Base-by-base conservation (phyloP, 1,140 invertebrate species). In the Oryctes rhinoceros region DNA sequence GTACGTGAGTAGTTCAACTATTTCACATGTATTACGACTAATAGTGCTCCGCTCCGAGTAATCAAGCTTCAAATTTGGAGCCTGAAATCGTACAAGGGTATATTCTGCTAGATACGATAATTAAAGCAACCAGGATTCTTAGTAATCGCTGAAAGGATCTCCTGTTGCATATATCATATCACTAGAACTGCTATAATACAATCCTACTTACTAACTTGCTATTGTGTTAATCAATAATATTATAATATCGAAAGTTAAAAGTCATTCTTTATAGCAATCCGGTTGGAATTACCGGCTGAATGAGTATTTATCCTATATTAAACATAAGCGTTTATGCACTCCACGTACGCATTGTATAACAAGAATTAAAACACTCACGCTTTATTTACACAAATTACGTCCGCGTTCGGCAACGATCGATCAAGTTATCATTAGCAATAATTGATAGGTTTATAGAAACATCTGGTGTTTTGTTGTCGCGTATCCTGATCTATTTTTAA, bases 181-280 rank as follows among this genome's bases (percentile, higher is more conserved):
- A 44, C 5, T 44, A 44, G 39, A 44, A 10, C 39, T 44, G 39
- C 39, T 10, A 44, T 44, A 44, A 44, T 10, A 44, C 39, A 44
- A 44, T 44, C 39, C 39, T 44, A 10, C 39, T 44, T 44, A 10
- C 9, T 44, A n/a, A 44, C 39, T 30, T 30, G 2, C 24, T 30
- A 48, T 48, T 53, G 49, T 18, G 49, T 53, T 67, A 20, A 67
- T 67, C 24, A 67, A 67, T 24, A 24, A 67, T 67, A 67, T 24
- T 24, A 24, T 6, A 30, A 24, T 67, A 35, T 67, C 65, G 13
- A 67, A 67, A 67, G 18, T 67, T 18, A 67, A 67, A 67, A 67
- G 65, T 67, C 65, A 67, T 67, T 67, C 65, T 67, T 67, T 67
- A 67, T 67, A 24, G 65, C 65, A 9, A 67, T 67, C 65, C 65